Base-by-base conservation (phyloP, 2,797 vertebrate species). In the Schizothorax lantsangensis region DNA sequence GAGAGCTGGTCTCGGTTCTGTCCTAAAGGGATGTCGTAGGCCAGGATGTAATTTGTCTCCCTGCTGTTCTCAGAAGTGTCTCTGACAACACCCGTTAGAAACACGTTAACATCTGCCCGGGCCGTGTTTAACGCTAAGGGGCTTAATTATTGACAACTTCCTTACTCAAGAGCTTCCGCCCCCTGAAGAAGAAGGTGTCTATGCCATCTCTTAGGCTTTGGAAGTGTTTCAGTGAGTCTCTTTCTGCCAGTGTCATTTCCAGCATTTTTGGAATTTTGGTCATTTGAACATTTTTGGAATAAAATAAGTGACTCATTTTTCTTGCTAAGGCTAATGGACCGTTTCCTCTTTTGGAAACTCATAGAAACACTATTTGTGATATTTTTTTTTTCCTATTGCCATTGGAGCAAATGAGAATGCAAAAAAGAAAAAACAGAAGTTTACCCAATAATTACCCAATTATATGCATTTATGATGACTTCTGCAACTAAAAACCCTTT, bases 131-230 rank as follows among this genome's bases (percentile, higher is more conserved):
- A 81, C 38, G 68, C 43, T 40, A 66, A 17, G 1, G 23, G 74
- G 91, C 23, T 86, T 85, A 79, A 88, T 94, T 93, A 95, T 94
- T 94, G 90, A 95, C 94, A 89, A 36, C 45, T 88, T 86, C 59
- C 66, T 64, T 83, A 91, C 91, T 90, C 85, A 74, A 36, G 87
- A 84, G 38, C 89, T 87, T 90, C 87, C 87, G 78, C 86, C 59
- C 7, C 68, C 87, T 88, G 43, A 72, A 87, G 89, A 72, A 87
- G 89, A 92, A 92, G 90, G 88, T 88, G 85, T 89, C 82, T 59
- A 30, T 78, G 87, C 40, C 71, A 10, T 49, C n/a, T 52, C 9
- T 64, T 10, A 6, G 45, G 47, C 54, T 40, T 26, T 19, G 62
- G 49, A 21, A 30, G 15, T 23, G 59, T 66, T 54, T 19, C 33